Percentiles rank a stretch among this genome's conserved stretches.
Conservation (phyloP, 2,113 vertebrate species). For the Cairina moschata region DNA sequence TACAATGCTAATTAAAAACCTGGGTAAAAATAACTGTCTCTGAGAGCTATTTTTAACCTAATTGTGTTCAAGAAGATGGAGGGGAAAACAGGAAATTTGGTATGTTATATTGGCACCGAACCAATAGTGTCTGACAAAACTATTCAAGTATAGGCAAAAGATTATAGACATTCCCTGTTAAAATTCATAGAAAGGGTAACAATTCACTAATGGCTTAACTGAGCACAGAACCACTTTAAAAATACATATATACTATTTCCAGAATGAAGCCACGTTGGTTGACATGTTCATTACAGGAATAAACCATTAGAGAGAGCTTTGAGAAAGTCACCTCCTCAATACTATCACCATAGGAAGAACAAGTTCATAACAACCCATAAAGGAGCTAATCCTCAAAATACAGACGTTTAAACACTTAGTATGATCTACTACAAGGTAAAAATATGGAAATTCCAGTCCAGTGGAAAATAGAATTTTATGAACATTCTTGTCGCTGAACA, state of each 20-base stretch:
- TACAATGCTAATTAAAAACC: background rate
- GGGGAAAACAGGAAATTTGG: background rate
- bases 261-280: background rate
- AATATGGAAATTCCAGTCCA: no score
- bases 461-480: no score
- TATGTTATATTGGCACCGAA: background rate
- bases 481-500: no score
- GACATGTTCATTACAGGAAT: background rate
- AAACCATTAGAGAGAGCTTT: background rate
- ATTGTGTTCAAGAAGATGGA: background rate
- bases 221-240: background rate
- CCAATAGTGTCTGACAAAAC: background rate
- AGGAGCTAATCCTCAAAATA: no score
- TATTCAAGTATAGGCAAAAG: background rate
- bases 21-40: slow-evolving; percentile 12
- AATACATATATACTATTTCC: background rate
- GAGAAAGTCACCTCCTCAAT: no score
- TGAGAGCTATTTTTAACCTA: slow-evolving; percentile 32
- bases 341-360: no score
- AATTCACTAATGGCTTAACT: background rate
- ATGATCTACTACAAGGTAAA: no score
- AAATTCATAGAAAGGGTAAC: no score
- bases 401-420: no score
- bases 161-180: background rate
- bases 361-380: no score